Percentiles rank a stretch among this genome's conserved stretches.
These are phyloP conservation scores for Gambusia holbrooki DNA, from an alignment of 2,113 vertebrate species.

Conservation along the genomic window DNA sequence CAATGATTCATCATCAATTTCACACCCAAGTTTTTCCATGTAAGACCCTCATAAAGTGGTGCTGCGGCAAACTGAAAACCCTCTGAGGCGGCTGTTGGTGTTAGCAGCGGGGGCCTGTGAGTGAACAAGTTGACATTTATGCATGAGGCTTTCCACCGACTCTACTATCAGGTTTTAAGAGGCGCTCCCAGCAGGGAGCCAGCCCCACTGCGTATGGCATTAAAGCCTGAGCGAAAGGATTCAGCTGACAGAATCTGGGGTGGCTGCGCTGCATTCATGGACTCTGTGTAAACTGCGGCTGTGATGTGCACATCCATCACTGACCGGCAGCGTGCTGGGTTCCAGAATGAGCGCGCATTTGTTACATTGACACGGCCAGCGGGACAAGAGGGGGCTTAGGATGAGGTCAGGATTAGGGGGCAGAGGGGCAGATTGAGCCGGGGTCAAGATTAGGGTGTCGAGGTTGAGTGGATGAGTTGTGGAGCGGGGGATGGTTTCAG, in stretches of 20 bases:
- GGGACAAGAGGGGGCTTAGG: background rate
- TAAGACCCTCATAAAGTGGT: constrained; percentile 58
- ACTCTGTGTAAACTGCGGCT: constrained; percentile 62
- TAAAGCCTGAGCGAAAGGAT: constrained; percentile 48
- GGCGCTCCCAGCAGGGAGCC: constrained; percentile 55
- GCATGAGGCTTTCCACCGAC: constrained; percentile 71
- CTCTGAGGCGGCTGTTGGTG: constrained; percentile 42
- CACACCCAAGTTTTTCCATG: constrained; percentile 58
- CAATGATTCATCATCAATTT: constrained; percentile 71
- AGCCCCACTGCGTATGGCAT: constrained; percentile 48
- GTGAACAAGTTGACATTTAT: constrained; percentile 67
- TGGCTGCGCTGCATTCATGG: constrained; percentile 61
- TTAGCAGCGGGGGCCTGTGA: constrained; percentile 39
- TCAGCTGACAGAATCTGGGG: constrained; percentile 54
- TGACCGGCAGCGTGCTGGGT: constrained; percentile 51
- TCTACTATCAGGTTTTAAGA: constrained; percentile 70
- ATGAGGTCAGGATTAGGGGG: constrained; percentile 49
- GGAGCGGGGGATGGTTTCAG: constrained; percentile 24
- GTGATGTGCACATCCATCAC: constrained; percentile 77
- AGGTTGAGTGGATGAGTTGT: constrained; percentile 46
- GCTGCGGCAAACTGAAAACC: constrained; percentile 42
- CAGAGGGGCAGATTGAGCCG: constrained; percentile 30
- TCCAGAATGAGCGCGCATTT: constrained; percentile 57
- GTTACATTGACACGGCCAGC: constrained; percentile 61
- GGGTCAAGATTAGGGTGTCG: constrained; percentile 70